phyloP scores from a whole-genome alignment of 2,888 invertebrate genomes.

The Trissolcus brochymenae region DNA sequence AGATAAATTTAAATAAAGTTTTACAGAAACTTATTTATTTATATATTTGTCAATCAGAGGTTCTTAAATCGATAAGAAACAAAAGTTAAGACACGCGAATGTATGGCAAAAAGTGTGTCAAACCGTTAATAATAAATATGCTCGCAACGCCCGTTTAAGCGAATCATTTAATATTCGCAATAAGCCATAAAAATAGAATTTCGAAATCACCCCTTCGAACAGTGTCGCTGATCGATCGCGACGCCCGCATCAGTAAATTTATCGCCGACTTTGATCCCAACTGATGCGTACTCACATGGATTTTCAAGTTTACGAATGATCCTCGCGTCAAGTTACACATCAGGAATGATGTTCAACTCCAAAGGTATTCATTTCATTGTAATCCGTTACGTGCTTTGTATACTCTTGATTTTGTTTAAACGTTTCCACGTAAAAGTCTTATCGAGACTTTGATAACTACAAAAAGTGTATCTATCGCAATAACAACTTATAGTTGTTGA shows the following conservation, averaged over 20 bases:
- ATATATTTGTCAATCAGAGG: background rate
- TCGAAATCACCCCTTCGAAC: constrained; percentile 18
- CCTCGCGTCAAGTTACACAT: background rate
- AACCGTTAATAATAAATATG: background rate
- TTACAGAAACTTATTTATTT: too few relatives aligned
- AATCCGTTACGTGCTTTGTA: too few relatives aligned
- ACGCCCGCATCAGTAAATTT: constrained; percentile 29
- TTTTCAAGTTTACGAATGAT: constrained; percentile 26
- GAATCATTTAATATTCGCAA: constrained; percentile 24
- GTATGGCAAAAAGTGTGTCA: constrained; percentile 4
- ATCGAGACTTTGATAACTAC: too few relatives aligned
- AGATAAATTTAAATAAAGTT: too few relatives aligned
- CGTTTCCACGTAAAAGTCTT: too few relatives aligned
- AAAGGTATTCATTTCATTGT: too few relatives aligned
- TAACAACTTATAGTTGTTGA: too few relatives aligned
- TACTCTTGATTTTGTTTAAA: too few relatives aligned
- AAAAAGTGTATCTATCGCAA: too few relatives aligned
- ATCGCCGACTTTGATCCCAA: constrained; percentile 28
- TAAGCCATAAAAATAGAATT: constrained; percentile 36
- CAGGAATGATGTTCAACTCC: too few relatives aligned
- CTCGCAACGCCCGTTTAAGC: constrained; percentile 19
- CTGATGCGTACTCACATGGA: constrained; percentile 16
- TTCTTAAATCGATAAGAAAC: background rate
- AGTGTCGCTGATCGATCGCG: constrained; percentile 20
- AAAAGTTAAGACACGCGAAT: constrained; percentile 9